phyloP scores from a whole-genome alignment of 2,888 invertebrate genomes.

The Gisinianus flammeolus region DNA sequence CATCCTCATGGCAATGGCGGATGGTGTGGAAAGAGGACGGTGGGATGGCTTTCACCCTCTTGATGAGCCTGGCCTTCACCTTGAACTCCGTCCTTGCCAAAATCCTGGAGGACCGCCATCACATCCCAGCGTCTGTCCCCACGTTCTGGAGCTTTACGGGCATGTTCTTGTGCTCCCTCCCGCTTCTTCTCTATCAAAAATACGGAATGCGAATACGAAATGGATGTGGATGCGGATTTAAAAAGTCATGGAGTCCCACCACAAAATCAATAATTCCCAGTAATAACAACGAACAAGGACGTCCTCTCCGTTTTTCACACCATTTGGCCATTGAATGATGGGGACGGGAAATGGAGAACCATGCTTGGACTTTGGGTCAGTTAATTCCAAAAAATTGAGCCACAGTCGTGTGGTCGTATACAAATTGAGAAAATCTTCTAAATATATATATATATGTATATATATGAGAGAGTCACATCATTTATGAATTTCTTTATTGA shows the following conservation, averaged over 20 bases:
- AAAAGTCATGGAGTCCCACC: too few species aligned
- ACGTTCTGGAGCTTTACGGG: conserved; percentile 3
- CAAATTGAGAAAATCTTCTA: background rate
- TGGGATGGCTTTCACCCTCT: background rate
- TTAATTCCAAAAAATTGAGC: too few species aligned
- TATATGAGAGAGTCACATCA: background rate
- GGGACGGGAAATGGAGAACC: too few species aligned
- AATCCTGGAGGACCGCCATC: background rate
- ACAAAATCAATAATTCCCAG: too few species aligned
- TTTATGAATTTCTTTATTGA: conserved; percentile 11
- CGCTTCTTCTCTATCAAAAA: conserved; percentile 1
- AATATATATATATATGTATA: background rate
- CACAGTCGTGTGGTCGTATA: too few species aligned
- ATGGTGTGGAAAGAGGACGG: too few species aligned
- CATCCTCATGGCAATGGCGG: too few species aligned
- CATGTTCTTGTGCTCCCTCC: background rate
- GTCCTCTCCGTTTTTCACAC: background rate
- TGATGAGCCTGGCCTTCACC: background rate
- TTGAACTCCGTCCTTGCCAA: background rate
- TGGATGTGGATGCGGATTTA: background rate
- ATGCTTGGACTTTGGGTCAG: too few species aligned
- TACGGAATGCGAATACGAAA: background rate
- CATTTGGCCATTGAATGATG: conserved; percentile 18
- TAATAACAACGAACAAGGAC: too few species aligned
- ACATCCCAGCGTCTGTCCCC: background rate